Evolutionary conservation across 2,797 vertebrate genomes (phyloP).

Genomic region (Erpetoichthys calabaricus): DNA sequence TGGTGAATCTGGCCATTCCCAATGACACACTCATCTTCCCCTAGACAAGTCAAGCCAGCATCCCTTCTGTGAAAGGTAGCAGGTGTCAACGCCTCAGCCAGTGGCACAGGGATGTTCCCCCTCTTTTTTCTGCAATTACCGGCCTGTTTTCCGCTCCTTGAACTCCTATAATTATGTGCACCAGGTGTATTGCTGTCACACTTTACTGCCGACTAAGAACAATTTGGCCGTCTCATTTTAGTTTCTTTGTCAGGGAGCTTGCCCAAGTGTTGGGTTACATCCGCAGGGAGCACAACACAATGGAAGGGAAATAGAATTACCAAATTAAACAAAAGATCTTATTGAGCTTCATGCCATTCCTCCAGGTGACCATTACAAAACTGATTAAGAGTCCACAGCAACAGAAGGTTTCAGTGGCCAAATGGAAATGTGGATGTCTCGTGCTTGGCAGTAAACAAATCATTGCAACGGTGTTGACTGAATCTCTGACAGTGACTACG

Average conservation of each 20-base stretch:
- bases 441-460: slow-evolving; percentile 10
- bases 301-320: slow-evolving; percentile 40
- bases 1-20: too few species aligned
- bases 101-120: too few species aligned
- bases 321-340: slow-evolving; percentile 26
- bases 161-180: slow-evolving; percentile 32
- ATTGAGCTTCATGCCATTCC: slow-evolving; percentile 20
- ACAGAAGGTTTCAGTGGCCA: slow-evolving; percentile 6
- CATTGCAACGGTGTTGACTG: neutral
- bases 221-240: slow-evolving; percentile 24
- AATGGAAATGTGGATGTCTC: neutral
- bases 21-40: too few species aligned
- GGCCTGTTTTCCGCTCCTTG: slow-evolving; percentile 19
- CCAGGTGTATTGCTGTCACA: slow-evolving; percentile 34
- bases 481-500: neutral
- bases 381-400: slow-evolving; percentile 13
- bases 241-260: slow-evolving; percentile 28
- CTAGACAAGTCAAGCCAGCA: too few species aligned
- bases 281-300: slow-evolving; percentile 21
- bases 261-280: slow-evolving; percentile 23
- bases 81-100: too few species aligned
- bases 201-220: slow-evolving; percentile 24
- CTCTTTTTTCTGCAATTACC: neutral
- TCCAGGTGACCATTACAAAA: slow-evolving; percentile 18
- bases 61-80: too few species aligned